A percentile compares a stretch with the other conserved stretches of the same genome.
Conservation (phyloP, 2,113 vertebrate species). For the Mormyrus lacerda region DNA sequence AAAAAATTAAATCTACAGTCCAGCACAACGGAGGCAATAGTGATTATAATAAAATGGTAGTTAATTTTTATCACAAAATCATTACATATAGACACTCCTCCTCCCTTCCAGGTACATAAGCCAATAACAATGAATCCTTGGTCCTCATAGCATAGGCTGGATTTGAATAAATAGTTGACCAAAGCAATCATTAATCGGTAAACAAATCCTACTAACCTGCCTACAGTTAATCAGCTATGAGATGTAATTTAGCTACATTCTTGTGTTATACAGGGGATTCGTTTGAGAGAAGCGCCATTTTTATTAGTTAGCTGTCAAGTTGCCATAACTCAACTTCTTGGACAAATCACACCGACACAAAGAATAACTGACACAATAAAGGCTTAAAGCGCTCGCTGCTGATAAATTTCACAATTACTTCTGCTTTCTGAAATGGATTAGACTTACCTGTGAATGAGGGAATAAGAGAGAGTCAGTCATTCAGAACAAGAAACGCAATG, state of each 20-base stretch:
- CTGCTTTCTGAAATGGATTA: conserved; percentile 83
- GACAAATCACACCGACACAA: background rate
- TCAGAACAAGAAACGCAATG: background rate
- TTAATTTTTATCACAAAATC: background rate
- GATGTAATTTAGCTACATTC: background rate
- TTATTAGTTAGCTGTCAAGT: background rate
- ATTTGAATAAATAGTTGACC: conserved; percentile 12
- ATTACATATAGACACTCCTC: background rate
- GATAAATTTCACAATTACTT: conserved; percentile 90
- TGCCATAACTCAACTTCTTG: background rate
- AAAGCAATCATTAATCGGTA: background rate
- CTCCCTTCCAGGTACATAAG: conserved; percentile 96
- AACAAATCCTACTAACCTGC: background rate
- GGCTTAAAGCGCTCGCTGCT: conserved; percentile 95
- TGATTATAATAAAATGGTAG: background rate
- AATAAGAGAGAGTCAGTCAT: background rate
- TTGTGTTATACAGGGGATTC: background rate
- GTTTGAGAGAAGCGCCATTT: background rate
- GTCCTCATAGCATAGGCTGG: conserved; percentile 89
- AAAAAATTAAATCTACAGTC: conserved; percentile 84
- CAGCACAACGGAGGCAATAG: background rate
- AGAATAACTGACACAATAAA: conserved; percentile 80
- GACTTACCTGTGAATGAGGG: conserved; percentile 71
- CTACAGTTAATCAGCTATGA: background rate
- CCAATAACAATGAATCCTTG: conserved; percentile 82